These are phyloP conservation scores for Amphipoea lucens DNA, from an alignment of 2,888 invertebrate genomes.

Conservation along the genomic window DNA sequence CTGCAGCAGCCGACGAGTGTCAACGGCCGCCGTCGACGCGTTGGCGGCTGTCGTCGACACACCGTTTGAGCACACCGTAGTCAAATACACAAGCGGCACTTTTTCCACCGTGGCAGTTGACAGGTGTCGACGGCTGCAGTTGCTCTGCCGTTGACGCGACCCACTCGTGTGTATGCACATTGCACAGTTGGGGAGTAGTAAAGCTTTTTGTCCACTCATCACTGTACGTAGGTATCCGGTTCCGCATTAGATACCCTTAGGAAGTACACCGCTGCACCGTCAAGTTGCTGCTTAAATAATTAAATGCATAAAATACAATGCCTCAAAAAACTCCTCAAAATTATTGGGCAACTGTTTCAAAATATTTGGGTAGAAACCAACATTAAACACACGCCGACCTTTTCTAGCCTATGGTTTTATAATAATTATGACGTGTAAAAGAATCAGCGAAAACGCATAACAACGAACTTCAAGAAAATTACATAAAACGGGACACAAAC, in stretches of 20 bases:
- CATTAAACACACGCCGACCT: background rate
- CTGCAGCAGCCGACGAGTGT: background rate
- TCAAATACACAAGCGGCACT: background rate
- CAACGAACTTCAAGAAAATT: background rate
- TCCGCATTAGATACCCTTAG: background rate
- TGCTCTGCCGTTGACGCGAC: background rate
- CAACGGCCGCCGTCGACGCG: background rate
- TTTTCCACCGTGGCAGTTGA: background rate
- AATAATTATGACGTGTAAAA: too few relatives aligned
- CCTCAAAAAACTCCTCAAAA: background rate
- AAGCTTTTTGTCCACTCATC: background rate
- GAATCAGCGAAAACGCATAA: background rate
- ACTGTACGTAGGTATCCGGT: background rate
- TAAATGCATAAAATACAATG: background rate
- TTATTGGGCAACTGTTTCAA: background rate
- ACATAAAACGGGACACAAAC: background rate
- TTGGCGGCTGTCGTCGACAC: background rate
- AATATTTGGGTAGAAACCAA: background rate
- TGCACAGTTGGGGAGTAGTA: background rate
- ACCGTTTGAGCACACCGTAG: background rate
- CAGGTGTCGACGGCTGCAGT: background rate
- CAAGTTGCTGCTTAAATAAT: background rate
- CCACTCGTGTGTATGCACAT: background rate
- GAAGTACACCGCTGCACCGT: accelerated
- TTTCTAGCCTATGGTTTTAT: too few relatives aligned